Percentiles rank a stretch among this genome's conserved stretches.
phyloP scores from a whole-genome alignment of 1,140 invertebrate species.

The Heliconius himera region DNA sequence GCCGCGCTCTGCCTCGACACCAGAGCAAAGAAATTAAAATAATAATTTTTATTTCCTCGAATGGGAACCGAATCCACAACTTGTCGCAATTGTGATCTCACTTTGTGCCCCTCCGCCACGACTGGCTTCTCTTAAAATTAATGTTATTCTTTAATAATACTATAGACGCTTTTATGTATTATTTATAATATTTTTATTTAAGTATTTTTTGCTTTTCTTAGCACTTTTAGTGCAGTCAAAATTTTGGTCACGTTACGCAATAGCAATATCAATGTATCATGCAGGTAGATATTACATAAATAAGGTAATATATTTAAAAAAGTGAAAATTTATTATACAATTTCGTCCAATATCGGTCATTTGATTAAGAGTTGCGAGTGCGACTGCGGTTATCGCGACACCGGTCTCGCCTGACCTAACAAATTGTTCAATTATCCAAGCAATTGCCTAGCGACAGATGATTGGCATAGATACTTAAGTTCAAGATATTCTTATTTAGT shows the following conservation, averaged over 20 bases:
- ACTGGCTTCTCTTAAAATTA: too few species aligned
- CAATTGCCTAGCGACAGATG: conserved; percentile 61
- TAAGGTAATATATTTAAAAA: neutral
- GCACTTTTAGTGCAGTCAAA: too few species aligned
- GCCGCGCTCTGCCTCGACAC: too few species aligned
- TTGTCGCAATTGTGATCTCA: too few species aligned
- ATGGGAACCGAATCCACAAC: too few species aligned
- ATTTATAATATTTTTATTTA: too few species aligned
- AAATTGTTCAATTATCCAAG: conserved; percentile 65
- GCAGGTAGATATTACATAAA: neutral
- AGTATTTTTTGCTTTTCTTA: too few species aligned
- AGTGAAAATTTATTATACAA: neutral
- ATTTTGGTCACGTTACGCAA: neutral
- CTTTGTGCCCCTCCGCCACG: too few species aligned
- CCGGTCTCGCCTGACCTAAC: conserved; percentile 47
- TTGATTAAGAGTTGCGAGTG: conserved; percentile 26
- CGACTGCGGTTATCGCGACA: conserved; percentile 36
- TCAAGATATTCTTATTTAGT: conserved; percentile 26
- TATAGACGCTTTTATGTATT: too few species aligned
- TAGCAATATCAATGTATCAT: neutral
- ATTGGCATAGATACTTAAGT: conserved; percentile 47
- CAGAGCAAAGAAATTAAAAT: too few species aligned
- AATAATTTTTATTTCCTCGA: too few species aligned
- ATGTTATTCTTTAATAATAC: too few species aligned
- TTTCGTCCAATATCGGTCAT: conserved; percentile 28